Evolutionary conservation across 2,888 invertebrate species (phyloP).

Genomic region (Hemistola chrysoprasaria): DNA sequence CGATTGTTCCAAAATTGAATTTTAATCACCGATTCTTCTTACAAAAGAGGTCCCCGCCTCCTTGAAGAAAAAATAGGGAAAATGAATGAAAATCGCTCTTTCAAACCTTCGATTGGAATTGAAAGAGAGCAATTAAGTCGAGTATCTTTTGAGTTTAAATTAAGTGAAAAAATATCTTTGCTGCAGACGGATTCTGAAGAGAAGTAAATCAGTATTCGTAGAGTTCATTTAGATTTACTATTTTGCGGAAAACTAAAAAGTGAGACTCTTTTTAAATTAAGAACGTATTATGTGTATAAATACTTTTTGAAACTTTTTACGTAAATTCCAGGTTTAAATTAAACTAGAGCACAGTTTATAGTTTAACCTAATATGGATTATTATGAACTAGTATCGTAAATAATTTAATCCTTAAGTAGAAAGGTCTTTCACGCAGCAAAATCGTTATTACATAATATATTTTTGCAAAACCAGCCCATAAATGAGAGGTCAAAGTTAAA

Average conservation of each 20-base stretch:
- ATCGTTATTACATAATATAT: constrained; percentile 29
- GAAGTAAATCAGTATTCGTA: constrained; percentile 11
- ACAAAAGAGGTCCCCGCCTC: constrained; percentile 60
- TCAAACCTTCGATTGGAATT: constrained; percentile 63
- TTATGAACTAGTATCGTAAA: too few relatives aligned
- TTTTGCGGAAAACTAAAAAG: too few relatives aligned
- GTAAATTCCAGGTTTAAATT: too few relatives aligned
- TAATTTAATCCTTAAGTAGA: constrained; percentile 52
- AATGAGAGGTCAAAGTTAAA: too few relatives aligned
- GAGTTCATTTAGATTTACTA: constrained; percentile 5
- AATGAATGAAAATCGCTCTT: constrained; percentile 69
- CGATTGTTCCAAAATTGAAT: constrained; percentile 81
- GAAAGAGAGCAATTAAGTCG: constrained; percentile 74
- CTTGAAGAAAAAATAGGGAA: constrained; percentile 72
- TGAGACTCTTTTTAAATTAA: too few relatives aligned
- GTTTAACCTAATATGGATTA: too few relatives aligned
- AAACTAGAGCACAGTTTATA: too few relatives aligned
- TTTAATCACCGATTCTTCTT: constrained; percentile 79
- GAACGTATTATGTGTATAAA: too few relatives aligned
- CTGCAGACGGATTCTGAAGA: constrained; percentile 22
- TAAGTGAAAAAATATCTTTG: constrained; percentile 70
- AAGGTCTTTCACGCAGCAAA: constrained; percentile 67
- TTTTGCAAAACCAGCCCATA: too few relatives aligned
- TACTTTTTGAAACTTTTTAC: too few relatives aligned
- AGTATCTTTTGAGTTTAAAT: constrained; percentile 82